Percentiles rank a stretch among this genome's conserved stretches.
Evolutionary conservation across 2,888 invertebrate species (phyloP).

Genomic region (Philopedon plagiatum): DNA sequence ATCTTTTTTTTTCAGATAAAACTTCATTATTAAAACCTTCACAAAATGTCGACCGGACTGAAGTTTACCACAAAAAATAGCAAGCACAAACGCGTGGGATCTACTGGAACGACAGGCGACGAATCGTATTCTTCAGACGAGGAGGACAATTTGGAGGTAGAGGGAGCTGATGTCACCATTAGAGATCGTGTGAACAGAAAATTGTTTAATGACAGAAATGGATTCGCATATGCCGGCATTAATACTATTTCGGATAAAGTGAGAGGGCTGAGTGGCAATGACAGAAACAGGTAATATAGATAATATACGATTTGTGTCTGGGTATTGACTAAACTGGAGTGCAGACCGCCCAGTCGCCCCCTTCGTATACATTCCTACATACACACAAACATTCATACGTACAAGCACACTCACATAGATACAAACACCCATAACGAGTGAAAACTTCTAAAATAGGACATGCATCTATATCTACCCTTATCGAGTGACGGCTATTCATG

Average conservation of each 20-base stretch:
- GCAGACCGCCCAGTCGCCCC: too few species aligned
- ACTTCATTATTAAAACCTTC: neutral
- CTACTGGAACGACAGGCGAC: slow-evolving; percentile 72
- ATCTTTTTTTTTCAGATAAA: slow-evolving; percentile 8
- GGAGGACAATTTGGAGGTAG: slow-evolving; percentile 66
- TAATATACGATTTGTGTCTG: neutral
- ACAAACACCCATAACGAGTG: too few species aligned
- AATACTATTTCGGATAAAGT: slow-evolving; percentile 65
- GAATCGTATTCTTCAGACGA: slow-evolving; percentile 72
- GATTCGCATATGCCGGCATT: slow-evolving; percentile 59
- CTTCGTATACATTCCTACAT: too few species aligned
- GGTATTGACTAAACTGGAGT: neutral
- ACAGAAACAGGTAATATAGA: slow-evolving; percentile 57
- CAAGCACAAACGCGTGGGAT: slow-evolving; percentile 64
- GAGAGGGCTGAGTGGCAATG: slow-evolving; percentile 57
- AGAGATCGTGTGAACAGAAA: slow-evolving; percentile 68
- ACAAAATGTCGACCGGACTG: slow-evolving; percentile 21
- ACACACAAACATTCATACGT: too few species aligned
- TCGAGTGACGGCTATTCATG: too few species aligned
- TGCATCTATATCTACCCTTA: too few species aligned
- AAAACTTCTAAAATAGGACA: too few species aligned
- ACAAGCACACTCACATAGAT: too few species aligned
- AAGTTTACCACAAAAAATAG: slow-evolving; percentile 35
- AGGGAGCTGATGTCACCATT: slow-evolving; percentile 68
- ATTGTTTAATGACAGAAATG: slow-evolving; percentile 62